Conservation (phyloP, 2,113 vertebrate genomes). For the Notothenia rossii region DNA sequence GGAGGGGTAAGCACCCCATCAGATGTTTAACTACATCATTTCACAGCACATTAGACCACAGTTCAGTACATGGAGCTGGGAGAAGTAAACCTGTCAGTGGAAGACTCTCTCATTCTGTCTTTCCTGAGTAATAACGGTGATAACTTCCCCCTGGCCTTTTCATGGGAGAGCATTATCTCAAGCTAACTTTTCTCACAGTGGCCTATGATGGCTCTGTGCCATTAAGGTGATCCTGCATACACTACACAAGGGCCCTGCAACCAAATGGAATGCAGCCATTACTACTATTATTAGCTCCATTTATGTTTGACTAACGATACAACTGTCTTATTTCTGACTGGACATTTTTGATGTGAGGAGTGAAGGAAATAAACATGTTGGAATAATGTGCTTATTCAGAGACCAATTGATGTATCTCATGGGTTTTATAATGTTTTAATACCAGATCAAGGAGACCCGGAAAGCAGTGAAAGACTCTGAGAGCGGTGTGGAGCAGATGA, state of each 20-base stretch:
- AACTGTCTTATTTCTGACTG: not conserved
- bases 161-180: not conserved
- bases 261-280: not conserved
- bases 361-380: not conserved
- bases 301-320: not conserved
- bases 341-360: not conserved
- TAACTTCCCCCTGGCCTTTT: not conserved
- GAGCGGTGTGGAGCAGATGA: constrained; percentile 92
- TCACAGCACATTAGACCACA: constrained; percentile 13
- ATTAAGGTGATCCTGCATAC: not conserved
- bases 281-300: not conserved
- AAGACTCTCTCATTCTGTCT: not conserved
- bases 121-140: not conserved
- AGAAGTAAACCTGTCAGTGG: not conserved
- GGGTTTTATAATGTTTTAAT: constrained; percentile 1
- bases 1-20: constrained; percentile 89
- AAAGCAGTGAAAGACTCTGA: constrained; percentile 91
- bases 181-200: not conserved
- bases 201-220: not conserved
- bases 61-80: not conserved
- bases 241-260: not conserved
- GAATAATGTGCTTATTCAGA: not conserved
- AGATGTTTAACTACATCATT: not conserved
- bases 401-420: not conserved
- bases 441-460: constrained; percentile 92